A percentile compares a stretch with the other conserved stretches of the same genome.
Conservation (phyloP, 2,888 invertebrate species). For the Crepidodera aurea region DNA sequence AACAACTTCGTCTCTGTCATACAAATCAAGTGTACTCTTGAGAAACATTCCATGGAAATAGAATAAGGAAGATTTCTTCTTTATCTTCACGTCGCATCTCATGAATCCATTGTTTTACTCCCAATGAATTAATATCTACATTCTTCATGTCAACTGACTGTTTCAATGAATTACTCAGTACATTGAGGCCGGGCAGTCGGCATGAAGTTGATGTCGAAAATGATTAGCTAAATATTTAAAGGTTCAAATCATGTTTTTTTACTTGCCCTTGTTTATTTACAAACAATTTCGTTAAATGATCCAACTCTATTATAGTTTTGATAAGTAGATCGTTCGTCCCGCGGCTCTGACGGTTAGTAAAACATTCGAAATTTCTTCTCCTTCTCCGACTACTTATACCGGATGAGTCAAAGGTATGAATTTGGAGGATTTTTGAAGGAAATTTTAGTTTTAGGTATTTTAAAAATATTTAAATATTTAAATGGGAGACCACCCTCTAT, state of each 20-base stretch:
- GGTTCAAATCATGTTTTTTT: neutral
- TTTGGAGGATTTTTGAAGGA: no score
- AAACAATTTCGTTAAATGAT: no score
- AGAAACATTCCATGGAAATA: slow-evolving; percentile 41
- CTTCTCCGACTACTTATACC: no score
- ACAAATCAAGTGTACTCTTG: slow-evolving; percentile 44
- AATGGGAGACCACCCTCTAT: no score
- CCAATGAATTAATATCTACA: slow-evolving; percentile 50
- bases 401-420: no score
- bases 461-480: no score
- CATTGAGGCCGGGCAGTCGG: slow-evolving; percentile 7
- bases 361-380: no score
- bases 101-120: slow-evolving; percentile 49
- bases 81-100: slow-evolving; percentile 52
- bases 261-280: no score
- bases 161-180: slow-evolving; percentile 44
- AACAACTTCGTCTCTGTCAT: slow-evolving; percentile 42
- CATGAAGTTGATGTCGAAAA: slow-evolving; percentile 24
- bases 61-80: slow-evolving; percentile 48
- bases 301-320: no score
- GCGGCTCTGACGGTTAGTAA: no score
- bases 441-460: no score
- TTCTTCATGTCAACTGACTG: slow-evolving; percentile 48
- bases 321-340: no score
- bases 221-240: slow-evolving; percentile 14